Percentiles rank a stretch among this genome's conserved stretches.
Evolutionary conservation across 1,140 invertebrate genomes (phyloP).

Genomic region (Euschistus heros): DNA sequence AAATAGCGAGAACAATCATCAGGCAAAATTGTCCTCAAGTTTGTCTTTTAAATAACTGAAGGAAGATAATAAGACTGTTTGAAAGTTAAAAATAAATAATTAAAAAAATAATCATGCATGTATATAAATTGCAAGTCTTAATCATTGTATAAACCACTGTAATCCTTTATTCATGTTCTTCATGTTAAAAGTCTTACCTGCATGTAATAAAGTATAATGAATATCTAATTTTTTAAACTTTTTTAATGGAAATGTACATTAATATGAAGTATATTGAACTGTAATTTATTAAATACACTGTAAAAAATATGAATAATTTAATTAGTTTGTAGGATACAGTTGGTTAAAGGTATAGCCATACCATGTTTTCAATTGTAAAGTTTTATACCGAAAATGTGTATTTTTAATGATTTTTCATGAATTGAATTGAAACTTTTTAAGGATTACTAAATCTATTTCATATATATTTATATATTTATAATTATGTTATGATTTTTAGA

Average conservation of each 20-base stretch:
- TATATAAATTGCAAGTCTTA: neutral
- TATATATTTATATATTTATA: no score
- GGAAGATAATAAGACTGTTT: neutral
- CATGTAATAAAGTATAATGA: neutral
- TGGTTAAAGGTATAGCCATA: no score
- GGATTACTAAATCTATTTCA: no score
- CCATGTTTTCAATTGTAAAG: no score
- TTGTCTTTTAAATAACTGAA: conserved; percentile 19
- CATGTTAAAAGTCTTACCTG: neutral
- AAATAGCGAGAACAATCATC: conserved; percentile 42
- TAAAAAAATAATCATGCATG: neutral
- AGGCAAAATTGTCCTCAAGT: conserved; percentile 40
- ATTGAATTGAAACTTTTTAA: no score
- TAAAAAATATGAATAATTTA: no score
- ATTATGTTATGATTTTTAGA: no score
- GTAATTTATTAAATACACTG: no score
- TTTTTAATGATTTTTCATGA: no score
- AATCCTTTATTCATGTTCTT: neutral
- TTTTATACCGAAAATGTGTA: no score
- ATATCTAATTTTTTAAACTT: neutral
- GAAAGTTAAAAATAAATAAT: neutral
- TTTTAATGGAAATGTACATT: neutral
- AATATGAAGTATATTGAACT: no score
- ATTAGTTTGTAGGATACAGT: no score
- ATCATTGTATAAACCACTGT: neutral